Evolutionary conservation across 2,797 vertebrate species (phyloP), one percentile per base, ranked within the genome.

Genomic region (Phoxinus dragarum): DNA sequence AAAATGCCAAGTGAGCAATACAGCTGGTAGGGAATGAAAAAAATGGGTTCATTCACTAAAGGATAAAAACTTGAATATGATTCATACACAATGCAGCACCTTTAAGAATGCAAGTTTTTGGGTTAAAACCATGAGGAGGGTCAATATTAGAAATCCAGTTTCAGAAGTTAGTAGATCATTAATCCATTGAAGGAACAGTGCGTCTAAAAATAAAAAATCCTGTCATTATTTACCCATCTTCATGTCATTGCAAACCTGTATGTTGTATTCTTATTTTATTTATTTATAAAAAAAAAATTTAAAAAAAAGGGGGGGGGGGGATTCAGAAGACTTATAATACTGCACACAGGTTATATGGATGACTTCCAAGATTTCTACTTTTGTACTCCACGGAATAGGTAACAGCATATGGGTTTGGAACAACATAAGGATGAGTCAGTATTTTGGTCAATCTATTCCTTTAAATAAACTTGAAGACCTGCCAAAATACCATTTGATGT

Each of bases 401-500:
- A 80, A 80, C 42, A 80, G 31, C 64, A 80, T 77, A 42, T 42
- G 23, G 75, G 54, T 61, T 61, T 61, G 75, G 23, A 27, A 27
- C 23, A 0, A 59, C 21, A 78, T 59, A 78, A 27, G 36, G 12
- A 78, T 17, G 14, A 78, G 38, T 78, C 56, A 11, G 14, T 61
- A n/a, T 78, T 40, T 77, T 59, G 34, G 31, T 11, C 52, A 1
- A 77, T 77, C 36, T 10, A 59, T 78, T 44, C 7, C 56, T 78
- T 78, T 78, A 38, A 67, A 75, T 27, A 21, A 49, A 34, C 14
- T 75, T 52, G 56, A 47, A 36, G 49, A 59, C 7, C 52, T 19
- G 49, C 67, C 49, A 84, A 81, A 71, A 71, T n/a, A 67, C 23
- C 10, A 36, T 73, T 80, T 71, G 36, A 64, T 66, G 78, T 31